A percentile compares a stretch with the other conserved stretches of the same genome.
These are phyloP conservation scores for Pristionchus mayeri DNA, from an alignment of 2,888 invertebrate genomes.

Conservation along the genomic window DNA sequence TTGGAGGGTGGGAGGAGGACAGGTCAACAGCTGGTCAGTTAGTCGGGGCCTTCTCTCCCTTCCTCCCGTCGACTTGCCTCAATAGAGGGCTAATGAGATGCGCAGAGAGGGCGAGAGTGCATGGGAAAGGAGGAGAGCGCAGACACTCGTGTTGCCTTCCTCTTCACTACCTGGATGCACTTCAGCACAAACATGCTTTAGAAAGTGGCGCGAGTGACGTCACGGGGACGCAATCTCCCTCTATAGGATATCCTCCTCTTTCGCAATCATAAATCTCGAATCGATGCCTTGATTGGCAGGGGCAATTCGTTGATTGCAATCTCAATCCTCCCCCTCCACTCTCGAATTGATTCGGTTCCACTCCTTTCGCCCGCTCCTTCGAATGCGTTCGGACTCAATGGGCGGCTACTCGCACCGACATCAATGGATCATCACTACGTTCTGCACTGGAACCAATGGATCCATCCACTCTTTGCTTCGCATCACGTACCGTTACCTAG, in stretches of 20 bases:
- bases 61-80: too few relatives aligned
- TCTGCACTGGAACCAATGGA: too few relatives aligned
- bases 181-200: not conserved
- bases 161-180: not conserved
- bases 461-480: too few relatives aligned
- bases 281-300: conserved; percentile 29
- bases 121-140: not conserved
- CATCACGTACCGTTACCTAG: too few relatives aligned
- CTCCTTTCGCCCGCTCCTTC: not conserved
- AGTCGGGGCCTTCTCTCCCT: conserved; percentile 27
- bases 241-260: not conserved
- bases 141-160: not conserved
- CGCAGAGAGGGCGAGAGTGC: not conserved
- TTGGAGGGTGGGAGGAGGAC: not conserved
- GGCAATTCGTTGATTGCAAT: not conserved
- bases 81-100: conserved; percentile 32
- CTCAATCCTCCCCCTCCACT: not conserved
- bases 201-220: not conserved
- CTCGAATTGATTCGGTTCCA: not conserved
- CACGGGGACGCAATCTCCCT: conserved; percentile 1
- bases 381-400: too few relatives aligned
- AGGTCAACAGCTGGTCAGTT: conserved; percentile 2
- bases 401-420: too few relatives aligned
- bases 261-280: conserved; percentile 35
- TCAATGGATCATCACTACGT: too few relatives aligned